Evolutionary conservation across 2,888 invertebrate genomes (phyloP).

Genomic region (Agonopterix heracliana): DNA sequence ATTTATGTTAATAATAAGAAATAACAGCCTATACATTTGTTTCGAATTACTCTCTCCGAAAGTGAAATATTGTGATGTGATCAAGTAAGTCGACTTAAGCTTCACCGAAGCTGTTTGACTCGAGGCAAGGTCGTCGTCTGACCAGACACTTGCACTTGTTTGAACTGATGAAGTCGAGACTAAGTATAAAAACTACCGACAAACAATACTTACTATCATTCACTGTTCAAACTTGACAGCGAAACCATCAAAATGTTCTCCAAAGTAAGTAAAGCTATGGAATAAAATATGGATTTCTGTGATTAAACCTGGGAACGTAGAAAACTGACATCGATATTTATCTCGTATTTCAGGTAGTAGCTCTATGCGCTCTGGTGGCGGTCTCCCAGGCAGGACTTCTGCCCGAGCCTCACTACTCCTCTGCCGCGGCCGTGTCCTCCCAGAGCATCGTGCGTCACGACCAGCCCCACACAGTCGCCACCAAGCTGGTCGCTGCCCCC

Average conservation of each 20-base stretch:
- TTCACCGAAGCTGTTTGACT: constrained; percentile 24
- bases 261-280: constrained; percentile 28
- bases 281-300: not conserved
- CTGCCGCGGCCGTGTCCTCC: constrained; percentile 46
- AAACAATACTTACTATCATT: constrained; percentile 19
- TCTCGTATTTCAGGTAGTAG: constrained; percentile 32
- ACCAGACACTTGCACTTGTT: constrained; percentile 9
- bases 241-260: constrained; percentile 31
- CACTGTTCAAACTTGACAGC: constrained; percentile 25
- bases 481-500: constrained; percentile 20
- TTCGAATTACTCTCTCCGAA: too few relatives aligned
- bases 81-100: constrained; percentile 10
- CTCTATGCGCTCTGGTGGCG: constrained; percentile 43
- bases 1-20: too few relatives aligned
- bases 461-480: constrained; percentile 23
- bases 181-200: constrained; percentile 28
- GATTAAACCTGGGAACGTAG: not conserved
- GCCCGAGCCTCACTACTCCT: constrained; percentile 46
- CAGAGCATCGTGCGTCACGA: constrained; percentile 55
- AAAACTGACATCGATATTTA: not conserved
- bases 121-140: constrained; percentile 27
- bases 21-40: too few relatives aligned
- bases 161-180: constrained; percentile 15
- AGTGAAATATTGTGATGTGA: too few relatives aligned
- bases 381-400: constrained; percentile 49